Percentiles rank a stretch among this genome's conserved stretches.
These are phyloP conservation scores for Pelmatolapia mariae DNA, from an alignment of 2,113 vertebrate genomes.

Conservation along the genomic window DNA sequence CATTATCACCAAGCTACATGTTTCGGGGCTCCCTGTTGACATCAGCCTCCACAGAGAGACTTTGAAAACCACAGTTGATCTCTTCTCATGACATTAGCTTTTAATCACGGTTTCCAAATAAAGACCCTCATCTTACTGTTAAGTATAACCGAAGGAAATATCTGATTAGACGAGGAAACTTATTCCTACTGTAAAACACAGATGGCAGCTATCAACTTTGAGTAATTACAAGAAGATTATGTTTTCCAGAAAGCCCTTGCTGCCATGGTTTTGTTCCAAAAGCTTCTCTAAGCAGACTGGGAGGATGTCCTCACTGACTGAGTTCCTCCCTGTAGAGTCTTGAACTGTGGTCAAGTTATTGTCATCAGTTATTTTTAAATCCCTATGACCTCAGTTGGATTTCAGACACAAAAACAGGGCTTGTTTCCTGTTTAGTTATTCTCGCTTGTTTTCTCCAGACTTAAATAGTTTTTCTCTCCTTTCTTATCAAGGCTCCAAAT, in stretches of 20 bases:
- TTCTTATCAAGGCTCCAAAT: neutral
- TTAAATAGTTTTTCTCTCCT: neutral
- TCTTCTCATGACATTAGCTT: neutral
- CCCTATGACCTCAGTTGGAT: constrained; percentile 35
- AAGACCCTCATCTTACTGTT: neutral
- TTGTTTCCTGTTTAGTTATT: neutral
- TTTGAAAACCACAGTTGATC: neutral
- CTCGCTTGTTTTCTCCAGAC: neutral
- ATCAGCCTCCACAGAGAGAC: neutral
- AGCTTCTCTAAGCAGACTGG: neutral
- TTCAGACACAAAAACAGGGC: constrained; percentile 10
- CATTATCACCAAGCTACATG: neutral
- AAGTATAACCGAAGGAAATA: neutral
- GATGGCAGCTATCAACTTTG: constrained; percentile 7
- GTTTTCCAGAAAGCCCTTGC: constrained; percentile 25
- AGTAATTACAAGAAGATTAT: constrained; percentile 7
- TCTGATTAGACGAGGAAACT: neutral
- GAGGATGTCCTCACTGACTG: constrained; percentile 12
- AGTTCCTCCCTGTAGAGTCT: constrained; percentile 12
- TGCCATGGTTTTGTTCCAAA: constrained; percentile 32
- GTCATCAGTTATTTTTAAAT: constrained; percentile 50
- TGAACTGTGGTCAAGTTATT: constrained; percentile 45
- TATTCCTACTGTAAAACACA: constrained; percentile 22
- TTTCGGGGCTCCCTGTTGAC: neutral
- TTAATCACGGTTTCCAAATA: neutral